A percentile compares a stretch with the other conserved stretches of the same genome.
Conservation (phyloP, 2,888 invertebrate species). For the Andrena fulva region DNA sequence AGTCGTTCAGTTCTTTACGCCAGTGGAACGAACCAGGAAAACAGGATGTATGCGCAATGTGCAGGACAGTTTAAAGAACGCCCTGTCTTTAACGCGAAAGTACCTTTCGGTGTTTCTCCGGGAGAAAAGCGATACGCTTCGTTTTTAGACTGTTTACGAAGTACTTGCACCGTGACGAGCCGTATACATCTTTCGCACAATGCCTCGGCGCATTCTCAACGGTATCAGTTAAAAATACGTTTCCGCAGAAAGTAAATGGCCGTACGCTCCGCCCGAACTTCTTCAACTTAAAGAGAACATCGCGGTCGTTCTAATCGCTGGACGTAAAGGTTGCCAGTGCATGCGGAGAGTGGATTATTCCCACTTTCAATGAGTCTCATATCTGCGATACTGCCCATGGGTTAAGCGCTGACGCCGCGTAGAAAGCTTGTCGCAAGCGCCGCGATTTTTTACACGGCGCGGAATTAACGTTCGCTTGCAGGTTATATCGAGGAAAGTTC, state of each 20-base stretch:
- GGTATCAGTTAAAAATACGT: background rate
- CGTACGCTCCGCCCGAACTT: background rate
- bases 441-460: slow-evolving; percentile 4
- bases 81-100: slow-evolving; percentile 12
- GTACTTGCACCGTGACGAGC: slow-evolving; percentile 2
- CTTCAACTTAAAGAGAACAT: no score
- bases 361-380: no score
- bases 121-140: slow-evolving; percentile 4
- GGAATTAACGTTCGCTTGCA: slow-evolving; percentile 20
- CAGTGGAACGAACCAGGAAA: slow-evolving; percentile 4
- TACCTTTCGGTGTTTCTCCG: slow-evolving; percentile 1
- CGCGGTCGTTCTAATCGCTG: no score
- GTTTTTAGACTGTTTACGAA: slow-evolving; percentile 31
- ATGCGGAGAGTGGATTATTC: no score
- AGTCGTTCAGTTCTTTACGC: slow-evolving; percentile 10
- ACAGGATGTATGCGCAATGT: slow-evolving; percentile 32
- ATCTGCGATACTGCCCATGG: background rate
- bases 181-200: background rate
- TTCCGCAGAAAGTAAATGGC: slow-evolving; percentile 5
- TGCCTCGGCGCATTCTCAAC: background rate
- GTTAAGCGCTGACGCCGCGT: background rate
- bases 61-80: slow-evolving; percentile 18
- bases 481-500: slow-evolving; percentile 16
- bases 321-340: no score
- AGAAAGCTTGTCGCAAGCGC: background rate